Evolutionary conservation across 2,113 vertebrate genomes (phyloP).

Genomic region (Brachypodius melanocephalos): DNA sequence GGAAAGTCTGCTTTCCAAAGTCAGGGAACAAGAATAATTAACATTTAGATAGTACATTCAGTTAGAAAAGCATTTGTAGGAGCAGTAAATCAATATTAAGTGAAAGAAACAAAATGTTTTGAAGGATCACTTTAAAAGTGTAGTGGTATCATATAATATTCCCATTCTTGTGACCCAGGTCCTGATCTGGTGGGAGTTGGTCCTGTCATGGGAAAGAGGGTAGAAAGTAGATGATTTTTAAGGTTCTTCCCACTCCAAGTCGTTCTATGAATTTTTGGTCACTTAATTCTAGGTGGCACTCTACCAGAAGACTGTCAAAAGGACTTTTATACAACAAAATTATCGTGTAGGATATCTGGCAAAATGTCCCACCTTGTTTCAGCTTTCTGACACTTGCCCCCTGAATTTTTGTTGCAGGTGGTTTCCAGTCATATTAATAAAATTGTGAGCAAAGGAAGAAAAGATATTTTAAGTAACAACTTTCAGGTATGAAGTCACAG

Average conservation of each 20-base stretch:
- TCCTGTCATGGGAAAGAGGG: not conserved
- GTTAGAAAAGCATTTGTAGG: not conserved
- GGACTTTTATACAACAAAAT: not conserved
- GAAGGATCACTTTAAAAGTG: not conserved
- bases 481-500: not conserved
- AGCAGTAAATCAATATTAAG: not conserved
- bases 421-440: not conserved
- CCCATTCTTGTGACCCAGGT: not conserved
- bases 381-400: not conserved
- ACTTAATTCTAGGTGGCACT: not conserved
- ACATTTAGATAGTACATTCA: not conserved
- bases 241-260: not conserved
- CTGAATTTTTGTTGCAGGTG: not conserved
- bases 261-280: not conserved
- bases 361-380: not conserved
- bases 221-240: not conserved
- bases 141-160: not conserved
- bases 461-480: not conserved
- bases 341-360: not conserved
- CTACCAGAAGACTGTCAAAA: not conserved
- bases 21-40: not conserved
- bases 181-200: not conserved
- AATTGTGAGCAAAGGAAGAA: not conserved
- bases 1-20: not conserved
- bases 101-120: not conserved